These are phyloP conservation scores for Parnassius mnemosyne DNA, from an alignment of 2,888 invertebrate genomes.

Conservation along the genomic window DNA sequence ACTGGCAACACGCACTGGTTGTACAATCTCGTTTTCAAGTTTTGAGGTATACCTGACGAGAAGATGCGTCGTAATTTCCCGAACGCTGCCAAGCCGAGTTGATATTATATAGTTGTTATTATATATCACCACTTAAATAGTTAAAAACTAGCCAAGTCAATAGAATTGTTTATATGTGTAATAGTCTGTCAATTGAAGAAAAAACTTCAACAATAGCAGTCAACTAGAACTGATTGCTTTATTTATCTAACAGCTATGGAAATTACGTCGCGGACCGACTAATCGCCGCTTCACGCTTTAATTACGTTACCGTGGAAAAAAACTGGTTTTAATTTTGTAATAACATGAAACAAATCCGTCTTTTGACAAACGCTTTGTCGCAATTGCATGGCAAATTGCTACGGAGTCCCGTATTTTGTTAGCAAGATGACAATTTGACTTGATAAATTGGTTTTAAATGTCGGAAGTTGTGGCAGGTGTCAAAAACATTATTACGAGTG, in stretches of 20 bases:
- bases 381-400: slow-evolving; percentile 40
- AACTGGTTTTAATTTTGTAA: slow-evolving; percentile 6
- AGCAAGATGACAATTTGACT: slow-evolving; percentile 35
- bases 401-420: slow-evolving; percentile 35
- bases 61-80: no score
- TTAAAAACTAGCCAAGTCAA: no score
- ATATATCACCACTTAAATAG: no score
- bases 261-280: slow-evolving; percentile 33
- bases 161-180: not conserved
- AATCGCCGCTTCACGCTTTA: slow-evolving; percentile 34
- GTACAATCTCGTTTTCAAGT: no score
- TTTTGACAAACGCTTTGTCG: slow-evolving; percentile 35
- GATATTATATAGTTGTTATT: no score
- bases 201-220: slow-evolving; percentile 35
- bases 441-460: slow-evolving; percentile 21
- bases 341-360: slow-evolving; percentile 13
- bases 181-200: slow-evolving; percentile 17
- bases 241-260: slow-evolving; percentile 35
- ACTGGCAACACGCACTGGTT: no score
- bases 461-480: slow-evolving; percentile 9
- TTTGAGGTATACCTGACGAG: no score
- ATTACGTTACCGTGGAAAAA: slow-evolving; percentile 25
- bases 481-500: slow-evolving; percentile 6
- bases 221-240: slow-evolving; percentile 34
- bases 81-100: no score